These are phyloP conservation scores for Rhinichthys klamathensis DNA, from an alignment of 2,113 vertebrate genomes.

Conservation along the genomic window DNA sequence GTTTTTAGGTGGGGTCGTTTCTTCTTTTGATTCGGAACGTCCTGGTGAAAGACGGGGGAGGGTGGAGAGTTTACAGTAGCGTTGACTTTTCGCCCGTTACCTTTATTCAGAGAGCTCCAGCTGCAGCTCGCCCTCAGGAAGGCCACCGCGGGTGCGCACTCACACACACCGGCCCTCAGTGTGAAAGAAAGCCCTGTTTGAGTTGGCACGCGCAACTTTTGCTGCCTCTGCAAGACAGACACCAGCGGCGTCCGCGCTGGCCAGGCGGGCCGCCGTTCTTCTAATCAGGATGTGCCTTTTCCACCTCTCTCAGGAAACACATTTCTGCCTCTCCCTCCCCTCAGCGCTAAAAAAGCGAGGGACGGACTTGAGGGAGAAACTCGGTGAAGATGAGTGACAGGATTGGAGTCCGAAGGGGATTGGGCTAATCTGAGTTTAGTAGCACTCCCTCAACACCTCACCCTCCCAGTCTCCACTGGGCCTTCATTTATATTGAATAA, in stretches of 20 bases:
- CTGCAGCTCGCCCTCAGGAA: conserved; percentile 95
- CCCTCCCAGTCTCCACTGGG: conserved; percentile 33
- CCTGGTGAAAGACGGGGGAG: conserved; percentile 77
- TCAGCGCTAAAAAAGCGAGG: conserved; percentile 62
- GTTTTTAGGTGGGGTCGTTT: conserved; percentile 71
- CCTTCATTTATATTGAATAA: conserved; percentile 62
- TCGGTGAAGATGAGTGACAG: conserved; percentile 79
- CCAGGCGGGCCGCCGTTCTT: conserved; percentile 80
- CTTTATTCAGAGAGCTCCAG: conserved; percentile 89
- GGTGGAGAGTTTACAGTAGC: conserved; percentile 88
- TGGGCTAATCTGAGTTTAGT: conserved; percentile 74
- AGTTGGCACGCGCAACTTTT: conserved; percentile 89
- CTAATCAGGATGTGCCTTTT: conserved; percentile 93
- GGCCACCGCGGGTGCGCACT: conserved; percentile 83
- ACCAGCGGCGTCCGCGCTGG: conserved; percentile 78
- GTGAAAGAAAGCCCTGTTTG: conserved; percentile 85
- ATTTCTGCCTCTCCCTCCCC: conserved; percentile 84
- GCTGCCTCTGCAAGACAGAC: conserved; percentile 95
- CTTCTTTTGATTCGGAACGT: conserved; percentile 81
- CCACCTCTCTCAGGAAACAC: conserved; percentile 99
- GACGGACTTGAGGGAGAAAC: conserved; percentile 51
- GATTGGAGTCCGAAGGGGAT: conserved; percentile 79
- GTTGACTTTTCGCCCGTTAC: conserved; percentile 84
- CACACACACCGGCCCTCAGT: conserved; percentile 73
- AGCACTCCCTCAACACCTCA: conserved; percentile 47